Evolutionary conservation across 2,797 vertebrate genomes (phyloP), one percentile per base, ranked within the genome.

Genomic region (Cuniculus paca): DNA sequence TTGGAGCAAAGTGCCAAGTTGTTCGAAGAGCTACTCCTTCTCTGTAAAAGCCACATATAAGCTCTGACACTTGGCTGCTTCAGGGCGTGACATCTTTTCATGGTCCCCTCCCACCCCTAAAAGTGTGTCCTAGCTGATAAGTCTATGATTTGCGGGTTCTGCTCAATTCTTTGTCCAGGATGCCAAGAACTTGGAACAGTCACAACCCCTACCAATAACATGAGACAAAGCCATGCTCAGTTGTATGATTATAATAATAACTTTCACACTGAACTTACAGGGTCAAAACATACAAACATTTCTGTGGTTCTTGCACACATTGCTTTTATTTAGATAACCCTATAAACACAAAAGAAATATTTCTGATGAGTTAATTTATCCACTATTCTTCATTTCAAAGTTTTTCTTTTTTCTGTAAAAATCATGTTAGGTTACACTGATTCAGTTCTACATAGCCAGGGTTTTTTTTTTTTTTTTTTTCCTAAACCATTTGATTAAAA

Each of bases 401-500:
- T 72, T 74, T 68, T 68, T 39, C 7, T 86, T 78, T 39, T 75
- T 91, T 72, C 52, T 52, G 6, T 68, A 68, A 95, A 86, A 85
- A 72, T 34, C 3, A 11, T 68, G 0, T 75, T 80, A 48, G 6
- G 10, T 81, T 72, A 74, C 74, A 60, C 2, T 78, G 84, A 88
- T 90, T 96, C 58, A 70, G n/a, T 82, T 86, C 39, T n/a, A 93
- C 39, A 42, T n/a, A 79, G 45, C 48, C 68, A 79, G 48, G 13
- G 16, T 2, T 90, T 45, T 63, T 96, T 90, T 50, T 2, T 90
- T 45, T 63, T 96, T 90, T 50, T 52, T 52, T 52, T 72, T 36
- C 11, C 36, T 24, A 91, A 92, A 96, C 90, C 75, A 90, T 77
- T 92, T 96, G 70, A 96, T 42, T 72, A 2, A 93, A 72, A 54